Percentiles rank a stretch among this genome's conserved stretches.
Evolutionary conservation across 2,888 invertebrate genomes (phyloP).

Genomic region (Crocallis elinguaria): DNA sequence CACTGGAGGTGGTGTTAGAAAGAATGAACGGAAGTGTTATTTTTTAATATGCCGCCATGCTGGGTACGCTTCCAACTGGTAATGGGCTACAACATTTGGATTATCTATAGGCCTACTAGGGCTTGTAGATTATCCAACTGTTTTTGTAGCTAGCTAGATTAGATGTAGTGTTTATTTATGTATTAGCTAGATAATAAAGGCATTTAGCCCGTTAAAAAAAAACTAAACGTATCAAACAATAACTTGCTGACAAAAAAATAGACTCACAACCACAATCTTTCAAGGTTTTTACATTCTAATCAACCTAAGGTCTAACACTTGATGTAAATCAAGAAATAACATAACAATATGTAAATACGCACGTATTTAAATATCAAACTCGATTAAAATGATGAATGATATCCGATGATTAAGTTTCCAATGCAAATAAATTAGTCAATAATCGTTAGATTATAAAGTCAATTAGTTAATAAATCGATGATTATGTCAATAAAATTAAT

Average conservation of each 20-base stretch:
- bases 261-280: neutral
- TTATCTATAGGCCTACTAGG: too few relatives aligned
- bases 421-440: constrained; percentile 33
- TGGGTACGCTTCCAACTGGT: too few relatives aligned
- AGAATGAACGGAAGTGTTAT: constrained; percentile 32
- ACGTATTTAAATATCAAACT: constrained; percentile 19
- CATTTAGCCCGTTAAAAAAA: too few relatives aligned
- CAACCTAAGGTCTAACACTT: constrained; percentile 3
- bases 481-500: constrained; percentile 36
- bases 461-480: constrained; percentile 38
- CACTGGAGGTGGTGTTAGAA: constrained; percentile 38
- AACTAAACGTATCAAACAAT: too few relatives aligned
- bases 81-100: too few relatives aligned
- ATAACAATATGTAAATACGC: constrained; percentile 11
- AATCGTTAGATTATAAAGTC: constrained; percentile 31
- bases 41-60: too few relatives aligned
- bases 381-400: constrained; percentile 27
- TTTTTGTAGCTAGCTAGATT: too few relatives aligned
- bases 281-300: neutral
- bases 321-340: constrained; percentile 10
- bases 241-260: too few relatives aligned
- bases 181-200: too few relatives aligned
- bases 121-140: too few relatives aligned
- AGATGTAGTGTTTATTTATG: too few relatives aligned
- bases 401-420: constrained; percentile 24